Evolutionary conservation across 2,888 invertebrate species (phyloP).

Genomic region (Agrochola lota): DNA sequence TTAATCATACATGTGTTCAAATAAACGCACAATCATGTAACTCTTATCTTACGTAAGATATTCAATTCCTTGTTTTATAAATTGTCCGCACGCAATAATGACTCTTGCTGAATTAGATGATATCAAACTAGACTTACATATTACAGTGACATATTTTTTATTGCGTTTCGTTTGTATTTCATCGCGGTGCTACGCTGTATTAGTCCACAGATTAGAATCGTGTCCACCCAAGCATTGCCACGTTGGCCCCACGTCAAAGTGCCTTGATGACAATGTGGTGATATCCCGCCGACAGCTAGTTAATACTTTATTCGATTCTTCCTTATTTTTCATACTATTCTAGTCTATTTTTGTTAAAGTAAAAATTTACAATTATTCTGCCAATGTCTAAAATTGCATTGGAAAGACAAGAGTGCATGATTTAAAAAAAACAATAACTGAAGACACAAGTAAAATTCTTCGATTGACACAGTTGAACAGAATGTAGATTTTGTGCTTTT

Average conservation of each 20-base stretch:
- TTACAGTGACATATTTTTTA: not conserved
- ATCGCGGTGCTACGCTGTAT: not conserved
- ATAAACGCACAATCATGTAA: not conserved
- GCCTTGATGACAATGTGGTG: conserved; percentile 13
- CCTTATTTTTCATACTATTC: not conserved
- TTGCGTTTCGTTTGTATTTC: not conserved
- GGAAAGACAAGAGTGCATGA: no score
- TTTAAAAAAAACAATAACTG: no score
- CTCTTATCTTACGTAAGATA: not conserved
- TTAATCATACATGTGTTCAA: not conserved
- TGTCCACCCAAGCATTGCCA: not conserved
- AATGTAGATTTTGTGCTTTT: no score
- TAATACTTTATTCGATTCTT: not conserved
- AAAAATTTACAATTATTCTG: no score
- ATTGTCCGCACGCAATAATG: not conserved
- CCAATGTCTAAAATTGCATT: no score
- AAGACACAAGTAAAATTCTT: no score
- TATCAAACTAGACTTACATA: not conserved
- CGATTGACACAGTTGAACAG: no score
- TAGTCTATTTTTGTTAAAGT: no score
- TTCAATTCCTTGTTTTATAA: not conserved
- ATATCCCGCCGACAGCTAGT: not conserved
- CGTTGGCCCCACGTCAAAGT: not conserved
- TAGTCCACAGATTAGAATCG: conserved; percentile 40
- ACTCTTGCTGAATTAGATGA: not conserved